phyloP scores from a whole-genome alignment of 2,888 invertebrate genomes.

The Apotomis betuletana region DNA sequence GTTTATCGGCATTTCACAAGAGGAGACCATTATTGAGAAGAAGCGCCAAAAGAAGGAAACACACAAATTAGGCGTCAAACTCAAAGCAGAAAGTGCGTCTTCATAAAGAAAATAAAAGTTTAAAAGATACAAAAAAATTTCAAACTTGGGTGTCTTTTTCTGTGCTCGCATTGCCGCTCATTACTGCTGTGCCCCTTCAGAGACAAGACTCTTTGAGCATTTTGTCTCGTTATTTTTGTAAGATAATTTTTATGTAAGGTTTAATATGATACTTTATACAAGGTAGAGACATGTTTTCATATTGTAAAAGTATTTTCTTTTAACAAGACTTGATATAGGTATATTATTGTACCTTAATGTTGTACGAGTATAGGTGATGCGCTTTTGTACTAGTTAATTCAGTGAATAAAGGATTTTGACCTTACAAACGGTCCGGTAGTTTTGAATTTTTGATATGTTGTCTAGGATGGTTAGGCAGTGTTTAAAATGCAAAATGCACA shows the following conservation, averaged over 20 bases:
- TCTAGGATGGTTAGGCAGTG: no score
- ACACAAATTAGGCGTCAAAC: neutral
- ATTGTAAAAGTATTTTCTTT: no score
- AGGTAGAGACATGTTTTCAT: neutral
- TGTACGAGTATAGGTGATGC: no score
- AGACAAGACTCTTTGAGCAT: constrained; percentile 17
- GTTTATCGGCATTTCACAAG: no score
- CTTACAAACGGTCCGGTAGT: no score
- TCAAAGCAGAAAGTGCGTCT: neutral
- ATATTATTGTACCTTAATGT: no score
- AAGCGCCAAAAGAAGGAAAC: neutral
- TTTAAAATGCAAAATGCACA: no score
- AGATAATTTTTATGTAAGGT: constrained; percentile 18
- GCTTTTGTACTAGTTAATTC: no score
- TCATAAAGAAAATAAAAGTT: constrained; percentile 18
- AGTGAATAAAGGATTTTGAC: no score
- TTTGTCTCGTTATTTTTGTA: constrained; percentile 31
- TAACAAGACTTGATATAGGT: no score
- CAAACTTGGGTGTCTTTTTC: constrained; percentile 29
- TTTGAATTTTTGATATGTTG: no score
- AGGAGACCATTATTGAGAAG: no score
- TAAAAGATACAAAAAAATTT: constrained; percentile 1
- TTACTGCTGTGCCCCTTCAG: constrained; percentile 13
- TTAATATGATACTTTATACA: neutral
- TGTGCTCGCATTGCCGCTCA: constrained; percentile 6